phyloP scores from a whole-genome alignment of 2,888 invertebrate species.

The Psococerastis gibbosa region DNA sequence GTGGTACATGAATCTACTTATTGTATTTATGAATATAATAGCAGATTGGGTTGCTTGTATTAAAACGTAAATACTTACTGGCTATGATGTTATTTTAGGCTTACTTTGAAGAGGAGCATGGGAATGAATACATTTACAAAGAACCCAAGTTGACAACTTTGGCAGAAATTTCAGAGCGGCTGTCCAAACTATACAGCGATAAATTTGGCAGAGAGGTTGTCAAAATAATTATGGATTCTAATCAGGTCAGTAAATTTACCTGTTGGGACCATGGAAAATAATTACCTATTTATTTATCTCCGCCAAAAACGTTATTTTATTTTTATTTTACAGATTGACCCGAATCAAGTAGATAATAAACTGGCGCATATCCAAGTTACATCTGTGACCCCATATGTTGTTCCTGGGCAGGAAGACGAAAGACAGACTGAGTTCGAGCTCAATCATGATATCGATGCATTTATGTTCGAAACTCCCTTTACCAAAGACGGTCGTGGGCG shows the following conservation, averaged over 20 bases:
- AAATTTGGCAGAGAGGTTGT: conserved; percentile 75
- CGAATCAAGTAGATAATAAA: conserved; percentile 59
- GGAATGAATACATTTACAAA: conserved; percentile 84
- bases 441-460: conserved; percentile 71
- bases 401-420: conserved; percentile 46
- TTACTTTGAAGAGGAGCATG: conserved; percentile 60
- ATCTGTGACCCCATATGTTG: conserved; percentile 78
- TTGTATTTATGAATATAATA: too few relatives aligned
- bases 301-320: too few relatives aligned
- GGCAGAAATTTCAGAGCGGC: conserved; percentile 79
- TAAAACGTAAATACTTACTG: conserved; percentile 5
- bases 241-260: conserved; percentile 44
- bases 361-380: conserved; percentile 87
- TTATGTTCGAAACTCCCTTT: conserved; percentile 91
- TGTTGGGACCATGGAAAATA: not conserved
- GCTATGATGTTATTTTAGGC: conserved; percentile 29
- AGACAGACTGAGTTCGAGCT: conserved; percentile 73
- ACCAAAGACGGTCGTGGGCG: conserved; percentile 56
- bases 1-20: not conserved
- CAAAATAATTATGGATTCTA: conserved; percentile 84
- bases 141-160: conserved; percentile 88
- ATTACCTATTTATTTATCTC: conserved; percentile 9
- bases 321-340: conserved; percentile 37
- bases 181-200: conserved; percentile 63
- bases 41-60: too few relatives aligned